Evolutionary conservation across 1,140 invertebrate species (phyloP).

Genomic region (Eumeta japonica): DNA sequence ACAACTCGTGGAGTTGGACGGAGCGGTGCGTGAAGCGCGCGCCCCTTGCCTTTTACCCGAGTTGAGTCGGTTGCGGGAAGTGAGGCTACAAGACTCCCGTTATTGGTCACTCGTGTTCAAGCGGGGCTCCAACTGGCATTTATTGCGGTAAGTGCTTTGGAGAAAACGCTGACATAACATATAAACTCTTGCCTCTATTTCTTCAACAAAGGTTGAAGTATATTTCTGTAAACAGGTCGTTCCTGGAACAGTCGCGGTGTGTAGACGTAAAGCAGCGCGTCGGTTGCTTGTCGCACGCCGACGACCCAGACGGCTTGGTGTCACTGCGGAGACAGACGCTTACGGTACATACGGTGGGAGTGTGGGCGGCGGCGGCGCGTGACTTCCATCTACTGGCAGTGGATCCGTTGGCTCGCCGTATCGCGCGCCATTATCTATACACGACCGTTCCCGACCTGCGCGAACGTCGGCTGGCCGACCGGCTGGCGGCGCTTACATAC

Average conservation of each 20-base stretch:
- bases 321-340: conserved; percentile 80
- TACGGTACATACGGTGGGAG: too few species aligned
- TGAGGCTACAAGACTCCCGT: conserved; percentile 76
- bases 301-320: conserved; percentile 85
- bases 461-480: too few species aligned
- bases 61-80: conserved; percentile 71
- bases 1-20: conserved; percentile 46
- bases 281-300: conserved; percentile 82
- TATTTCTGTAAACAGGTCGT: too few species aligned
- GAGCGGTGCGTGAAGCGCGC: conserved; percentile 60
- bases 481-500: too few species aligned
- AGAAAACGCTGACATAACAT: not conserved
- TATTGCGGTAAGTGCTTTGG: conserved; percentile 62
- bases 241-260: conserved; percentile 68
- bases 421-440: too few species aligned
- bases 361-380: too few species aligned
- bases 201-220: too few species aligned
- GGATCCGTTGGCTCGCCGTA: too few species aligned
- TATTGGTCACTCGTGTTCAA: conserved; percentile 88
- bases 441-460: too few species aligned
- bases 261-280: conserved; percentile 86
- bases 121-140: conserved; percentile 78
- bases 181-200: not conserved
- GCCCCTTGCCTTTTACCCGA: conserved; percentile 88
- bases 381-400: too few species aligned